phyloP scores from a whole-genome alignment of 1,140 invertebrate genomes.

The Drosophila leontia region DNA sequence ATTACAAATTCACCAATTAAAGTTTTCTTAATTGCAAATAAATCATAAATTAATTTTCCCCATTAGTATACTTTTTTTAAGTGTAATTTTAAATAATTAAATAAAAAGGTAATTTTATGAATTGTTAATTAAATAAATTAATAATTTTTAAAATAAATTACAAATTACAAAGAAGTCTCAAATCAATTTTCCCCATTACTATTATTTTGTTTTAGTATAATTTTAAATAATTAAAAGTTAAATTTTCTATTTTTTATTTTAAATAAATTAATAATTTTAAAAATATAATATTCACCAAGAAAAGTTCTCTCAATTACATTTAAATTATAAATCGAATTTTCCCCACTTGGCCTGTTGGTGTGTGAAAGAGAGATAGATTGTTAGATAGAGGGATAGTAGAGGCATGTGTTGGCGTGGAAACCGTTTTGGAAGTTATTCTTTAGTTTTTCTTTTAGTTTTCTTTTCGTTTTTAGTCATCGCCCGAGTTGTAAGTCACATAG shows the following conservation, averaged over 20 bases:
- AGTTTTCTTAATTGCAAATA: too few relatives aligned
- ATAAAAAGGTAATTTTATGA: too few relatives aligned
- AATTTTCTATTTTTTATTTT: neutral
- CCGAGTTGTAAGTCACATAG: constrained; percentile 48
- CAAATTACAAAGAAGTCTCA: too few relatives aligned
- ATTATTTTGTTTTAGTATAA: neutral
- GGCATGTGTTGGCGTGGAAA: constrained; percentile 44
- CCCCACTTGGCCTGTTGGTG: constrained; percentile 2
- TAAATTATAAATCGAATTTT: neutral
- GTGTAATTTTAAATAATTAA: neutral
- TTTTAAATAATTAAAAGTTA: neutral
- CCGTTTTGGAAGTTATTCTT: constrained; percentile 43
- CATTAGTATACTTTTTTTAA: neutral
- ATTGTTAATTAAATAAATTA: too few relatives aligned
- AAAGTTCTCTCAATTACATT: neutral
- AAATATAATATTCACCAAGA: too few relatives aligned
- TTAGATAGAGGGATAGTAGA: neutral
- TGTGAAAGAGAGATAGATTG: neutral
- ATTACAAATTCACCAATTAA: too few relatives aligned
- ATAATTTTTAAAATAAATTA: too few relatives aligned
- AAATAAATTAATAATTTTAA: neutral
- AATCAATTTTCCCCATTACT: neutral
- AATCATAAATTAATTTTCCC: too few relatives aligned
- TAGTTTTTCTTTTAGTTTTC: constrained; percentile 9
- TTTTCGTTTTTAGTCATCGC: constrained; percentile 16